These are phyloP conservation scores for Dasysyrphus albostriatus DNA, from an alignment of 2,888 invertebrate species.

Conservation along the genomic window DNA sequence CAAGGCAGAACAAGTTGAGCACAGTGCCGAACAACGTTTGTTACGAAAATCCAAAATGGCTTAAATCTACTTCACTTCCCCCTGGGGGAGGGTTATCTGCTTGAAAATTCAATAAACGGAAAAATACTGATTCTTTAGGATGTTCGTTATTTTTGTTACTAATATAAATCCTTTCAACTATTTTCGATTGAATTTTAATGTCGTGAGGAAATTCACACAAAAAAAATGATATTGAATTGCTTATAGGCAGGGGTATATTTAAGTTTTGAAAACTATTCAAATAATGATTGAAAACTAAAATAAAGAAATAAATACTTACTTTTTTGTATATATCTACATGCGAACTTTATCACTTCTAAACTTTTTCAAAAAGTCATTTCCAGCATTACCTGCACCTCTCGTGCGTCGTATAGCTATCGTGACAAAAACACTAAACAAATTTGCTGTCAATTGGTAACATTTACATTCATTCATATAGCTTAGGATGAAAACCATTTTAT, in stretches of 20 bases:
- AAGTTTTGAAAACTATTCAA: not conserved
- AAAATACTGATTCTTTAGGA: too few species aligned
- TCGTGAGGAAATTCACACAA: not conserved
- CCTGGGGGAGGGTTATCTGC: too few species aligned
- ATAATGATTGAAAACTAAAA: slow-evolving; percentile 13
- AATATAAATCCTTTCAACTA: too few species aligned
- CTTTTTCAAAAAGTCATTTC: slow-evolving; percentile 12
- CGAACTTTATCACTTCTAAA: slow-evolving; percentile 49
- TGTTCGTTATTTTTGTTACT: too few species aligned
- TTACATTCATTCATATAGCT: slow-evolving; percentile 63
- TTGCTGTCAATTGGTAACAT: slow-evolving; percentile 67
- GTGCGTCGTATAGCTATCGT: too few species aligned
- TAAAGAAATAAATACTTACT: not conserved
- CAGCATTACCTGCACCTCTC: not conserved
- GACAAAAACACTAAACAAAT: slow-evolving; percentile 48
- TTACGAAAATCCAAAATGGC: too few species aligned
- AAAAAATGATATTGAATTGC: not conserved
- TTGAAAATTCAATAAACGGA: too few species aligned
- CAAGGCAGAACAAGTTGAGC: too few species aligned
- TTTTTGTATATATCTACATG: slow-evolving; percentile 2
- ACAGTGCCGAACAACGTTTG: too few species aligned
- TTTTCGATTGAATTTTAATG: not conserved
- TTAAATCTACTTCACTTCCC: too few species aligned
- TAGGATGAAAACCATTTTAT: slow-evolving; percentile 76
- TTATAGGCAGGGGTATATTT: not conserved